phyloP scores from a whole-genome alignment of 2,888 invertebrate species.

The Pseudococcus longispinus region DNA sequence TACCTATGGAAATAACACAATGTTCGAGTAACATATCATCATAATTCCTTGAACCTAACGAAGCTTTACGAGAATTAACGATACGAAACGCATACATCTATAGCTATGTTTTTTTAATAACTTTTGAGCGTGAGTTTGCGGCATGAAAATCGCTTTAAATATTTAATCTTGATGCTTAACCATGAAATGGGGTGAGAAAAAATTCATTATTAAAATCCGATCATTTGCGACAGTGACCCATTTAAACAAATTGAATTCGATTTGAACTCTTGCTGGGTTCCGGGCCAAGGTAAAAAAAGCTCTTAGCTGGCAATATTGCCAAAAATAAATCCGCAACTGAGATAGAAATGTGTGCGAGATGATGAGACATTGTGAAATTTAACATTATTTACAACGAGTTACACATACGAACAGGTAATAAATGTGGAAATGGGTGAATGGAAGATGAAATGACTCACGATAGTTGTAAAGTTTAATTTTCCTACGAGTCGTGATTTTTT shows the following conservation, averaged over 20 bases:
- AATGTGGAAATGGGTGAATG: background rate
- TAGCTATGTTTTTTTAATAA: background rate
- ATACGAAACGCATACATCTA: background rate
- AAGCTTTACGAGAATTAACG: background rate
- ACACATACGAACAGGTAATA: background rate
- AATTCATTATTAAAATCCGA: background rate
- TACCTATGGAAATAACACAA: background rate
- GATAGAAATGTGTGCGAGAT: background rate
- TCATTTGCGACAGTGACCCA: background rate
- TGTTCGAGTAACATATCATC: background rate
- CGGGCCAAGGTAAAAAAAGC: slow-evolving; percentile 7
- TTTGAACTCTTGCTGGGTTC: background rate
- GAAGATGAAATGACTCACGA: background rate
- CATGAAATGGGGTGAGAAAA: background rate
- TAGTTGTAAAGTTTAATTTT: background rate
- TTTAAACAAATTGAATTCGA: background rate
- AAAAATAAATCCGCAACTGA: background rate
- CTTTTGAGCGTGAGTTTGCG: background rate
- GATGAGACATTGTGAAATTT: slow-evolving; percentile 2
- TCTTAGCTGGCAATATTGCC: slow-evolving; percentile 9
- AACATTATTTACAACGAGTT: background rate
- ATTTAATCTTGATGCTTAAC: background rate
- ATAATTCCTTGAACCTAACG: background rate
- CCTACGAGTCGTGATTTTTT: background rate
- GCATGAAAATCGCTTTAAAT: background rate